Percentiles rank a stretch among this genome's conserved stretches.
Conservation (phyloP, 2,113 vertebrate genomes). For the Paramormyrops kingsleyae region DNA sequence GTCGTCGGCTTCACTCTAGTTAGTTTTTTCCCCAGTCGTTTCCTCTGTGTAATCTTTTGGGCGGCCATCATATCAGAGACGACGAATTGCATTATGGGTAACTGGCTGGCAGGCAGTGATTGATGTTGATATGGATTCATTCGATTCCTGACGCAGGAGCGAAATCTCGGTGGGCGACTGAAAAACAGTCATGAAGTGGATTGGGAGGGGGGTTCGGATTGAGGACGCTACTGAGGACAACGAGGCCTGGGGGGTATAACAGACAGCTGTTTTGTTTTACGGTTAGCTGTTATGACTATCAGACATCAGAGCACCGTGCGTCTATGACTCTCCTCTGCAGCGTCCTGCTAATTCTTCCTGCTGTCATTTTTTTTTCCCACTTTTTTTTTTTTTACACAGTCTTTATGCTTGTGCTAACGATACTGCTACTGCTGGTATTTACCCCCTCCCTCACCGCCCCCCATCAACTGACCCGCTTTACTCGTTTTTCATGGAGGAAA, state of each 20-base stretch:
- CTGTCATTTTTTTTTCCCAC: neutral
- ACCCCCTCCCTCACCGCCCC: neutral
- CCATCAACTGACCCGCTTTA: neutral
- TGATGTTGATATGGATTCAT: neutral
- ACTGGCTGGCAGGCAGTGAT: neutral
- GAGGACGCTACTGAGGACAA: neutral
- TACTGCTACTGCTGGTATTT: conserved; percentile 11
- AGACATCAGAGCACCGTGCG: neutral
- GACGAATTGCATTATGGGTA: neutral
- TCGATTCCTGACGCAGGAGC: neutral
- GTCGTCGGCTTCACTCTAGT: conserved; percentile 5
- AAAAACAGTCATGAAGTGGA: neutral
- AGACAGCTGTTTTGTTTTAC: neutral
- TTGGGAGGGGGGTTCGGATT: neutral
- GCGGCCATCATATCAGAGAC: neutral
- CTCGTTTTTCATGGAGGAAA: conserved; percentile 13
- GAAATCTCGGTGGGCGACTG: neutral
- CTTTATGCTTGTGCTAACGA: neutral
- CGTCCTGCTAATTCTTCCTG: neutral
- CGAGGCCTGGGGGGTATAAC: neutral
- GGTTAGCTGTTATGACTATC: neutral
- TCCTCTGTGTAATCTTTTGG: neutral
- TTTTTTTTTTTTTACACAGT: neutral
- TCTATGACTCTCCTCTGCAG: neutral
- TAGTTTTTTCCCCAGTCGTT: neutral